These are phyloP conservation scores for Conus betulinus DNA, from an alignment of 1,140 invertebrate genomes.

Conservation along the genomic window DNA sequence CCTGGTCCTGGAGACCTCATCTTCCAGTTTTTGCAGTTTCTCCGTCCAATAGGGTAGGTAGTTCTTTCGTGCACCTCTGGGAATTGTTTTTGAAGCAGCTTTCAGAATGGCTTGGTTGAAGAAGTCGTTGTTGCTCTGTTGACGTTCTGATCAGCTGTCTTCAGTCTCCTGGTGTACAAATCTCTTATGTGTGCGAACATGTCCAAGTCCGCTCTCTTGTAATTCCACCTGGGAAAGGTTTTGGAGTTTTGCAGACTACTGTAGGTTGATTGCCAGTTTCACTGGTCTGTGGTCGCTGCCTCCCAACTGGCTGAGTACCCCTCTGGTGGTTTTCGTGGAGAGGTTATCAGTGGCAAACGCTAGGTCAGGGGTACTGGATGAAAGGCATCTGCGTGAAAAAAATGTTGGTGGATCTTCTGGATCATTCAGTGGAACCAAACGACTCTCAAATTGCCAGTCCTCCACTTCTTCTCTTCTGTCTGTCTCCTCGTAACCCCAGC, in stretches of 20 bases:
- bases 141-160: not conserved
- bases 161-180: not conserved
- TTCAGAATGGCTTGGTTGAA: constrained; percentile 32
- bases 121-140: not conserved
- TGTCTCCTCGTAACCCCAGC: constrained; percentile 26
- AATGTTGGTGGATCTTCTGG: constrained; percentile 32
- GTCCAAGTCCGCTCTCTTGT: not conserved
- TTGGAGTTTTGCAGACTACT: too few relatives aligned
- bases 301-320: constrained; percentile 5
- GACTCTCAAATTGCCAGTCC: constrained; percentile 26
- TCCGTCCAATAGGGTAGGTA: too few relatives aligned
- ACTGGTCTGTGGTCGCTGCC: constrained; percentile 30
- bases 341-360: constrained; percentile 4
- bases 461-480: constrained; percentile 38
- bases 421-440: constrained; percentile 25
- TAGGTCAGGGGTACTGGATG: constrained; percentile 27
- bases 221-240: not conserved
- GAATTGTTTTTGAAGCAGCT: too few relatives aligned
- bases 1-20: too few relatives aligned
- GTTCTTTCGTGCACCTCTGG: too few relatives aligned
- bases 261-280: not conserved
- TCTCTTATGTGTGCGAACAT: not conserved
- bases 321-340: constrained; percentile 19
- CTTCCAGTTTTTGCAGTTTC: too few relatives aligned
- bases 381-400: constrained; percentile 33